Base-by-base conservation (phyloP, 2,797 vertebrate species). In the Gymnodraco acuticeps region DNA sequence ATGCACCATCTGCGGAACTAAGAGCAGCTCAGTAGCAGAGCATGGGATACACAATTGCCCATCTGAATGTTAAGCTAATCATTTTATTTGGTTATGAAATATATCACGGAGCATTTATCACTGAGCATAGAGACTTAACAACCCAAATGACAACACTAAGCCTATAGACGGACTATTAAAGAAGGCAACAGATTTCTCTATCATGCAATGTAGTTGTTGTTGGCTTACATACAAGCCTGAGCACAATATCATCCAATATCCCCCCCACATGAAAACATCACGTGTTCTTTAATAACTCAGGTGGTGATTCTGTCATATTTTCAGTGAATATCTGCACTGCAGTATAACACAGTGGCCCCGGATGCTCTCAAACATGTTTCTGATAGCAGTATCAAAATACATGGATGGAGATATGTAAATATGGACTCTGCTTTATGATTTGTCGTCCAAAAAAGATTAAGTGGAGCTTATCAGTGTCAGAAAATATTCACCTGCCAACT, bases 301-400 rank as follows among this genome's bases (percentile, higher is more conserved):
- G 27, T 76, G 54, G 65, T 62, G 65, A 79, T 70, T 46, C 55
- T 51, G 73, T 75, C 81, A 85, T 89, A 86, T 78, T 82, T 75
- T 63, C 51, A 51, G 15, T 55, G 72, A 76, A 58, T 82, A 76
- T 71, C 91, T 88, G 88, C 90, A 92, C 79, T 89, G 90, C 90
- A 82, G 87, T 78, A 85, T 77, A 69, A 71, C 64, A 78, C 63
- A 70, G 58, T 74, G 64, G 59, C 54, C 77, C 62, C 48, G 23
- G 51, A 60, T 83, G 75, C 76, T 76, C 78, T 70, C 75, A 33
- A 23, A 65, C 77, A 76, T 65, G 55, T 67, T 47, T 74, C 53
- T 69, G 47, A 77, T 64, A 63, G 80, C 78, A 69, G 68, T 50
- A 84, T 84, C 76, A 76, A 83, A 86, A 79, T 78, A 77, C 75